Evolutionary conservation across 1,140 invertebrate species (phyloP), one percentile per base, ranked within the genome.

Genomic region (Laodelphax striatellus): DNA sequence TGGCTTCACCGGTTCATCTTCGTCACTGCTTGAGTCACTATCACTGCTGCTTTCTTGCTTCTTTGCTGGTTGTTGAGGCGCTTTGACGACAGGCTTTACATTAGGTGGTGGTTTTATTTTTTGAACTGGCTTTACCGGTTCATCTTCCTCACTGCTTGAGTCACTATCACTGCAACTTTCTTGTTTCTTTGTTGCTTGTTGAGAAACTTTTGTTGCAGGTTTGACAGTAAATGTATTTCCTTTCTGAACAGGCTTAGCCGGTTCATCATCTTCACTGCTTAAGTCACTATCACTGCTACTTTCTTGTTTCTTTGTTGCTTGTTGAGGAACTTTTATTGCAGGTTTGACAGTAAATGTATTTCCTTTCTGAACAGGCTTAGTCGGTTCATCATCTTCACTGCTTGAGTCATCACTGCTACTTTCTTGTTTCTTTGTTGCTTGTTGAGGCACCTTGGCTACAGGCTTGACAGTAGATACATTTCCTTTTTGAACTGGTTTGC

Each of bases 191-290:
- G 34, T 56, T 60, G 59, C 56, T 34, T 16, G 21, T 17, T 16
- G n/a, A 56, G 19, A 9, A 8, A 24, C 22, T 21, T 13, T 16
- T 5, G 28, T 19, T 31, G 24, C 52, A 13, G n/a, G 28, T 41
- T 53, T 41, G 28, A 50, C n/a, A 34, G 46, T 16, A 10, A 28
- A 50, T 50, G 55, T 22, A 44, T 61, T 63, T 44, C 41, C 58
- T 57, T 69, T 67, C 34, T 38, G 34, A 13, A 38, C 34, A 5
- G 11, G 34, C 10, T 38, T 38, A 28, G 62, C 61, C 28, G 63
- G 65, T 22, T 65, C 65, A 5, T 65, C 66, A 13, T 38, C 34
- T 52, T 70, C 69, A 17, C 41, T 38, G 43, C 58, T 52, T 42
- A 43, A 56, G 53, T 55, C 60, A 55, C 65, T 28, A 22, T 38